A percentile compares a stretch with the other conserved stretches of the same genome.
Evolutionary conservation across 2,113 vertebrate species (phyloP).

Genomic region (Craseonycteris thonglongyai): DNA sequence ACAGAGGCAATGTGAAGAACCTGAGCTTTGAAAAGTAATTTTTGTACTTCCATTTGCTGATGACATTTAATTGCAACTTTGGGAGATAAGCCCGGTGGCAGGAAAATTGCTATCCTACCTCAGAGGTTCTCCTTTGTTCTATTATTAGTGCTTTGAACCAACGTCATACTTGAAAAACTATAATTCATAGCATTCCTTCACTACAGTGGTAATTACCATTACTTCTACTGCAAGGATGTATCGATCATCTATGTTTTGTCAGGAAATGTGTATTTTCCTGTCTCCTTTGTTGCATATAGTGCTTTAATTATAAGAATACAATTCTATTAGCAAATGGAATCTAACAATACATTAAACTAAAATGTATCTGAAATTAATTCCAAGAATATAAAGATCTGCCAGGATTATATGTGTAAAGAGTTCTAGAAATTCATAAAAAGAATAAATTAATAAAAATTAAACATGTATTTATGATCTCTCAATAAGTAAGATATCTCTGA

Average conservation of each 20-base stretch:
- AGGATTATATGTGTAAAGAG: background rate
- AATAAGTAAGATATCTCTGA: background rate
- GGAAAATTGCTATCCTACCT: background rate
- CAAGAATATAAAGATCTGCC: background rate
- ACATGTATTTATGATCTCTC: background rate
- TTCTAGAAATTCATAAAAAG: background rate
- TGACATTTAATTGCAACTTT: background rate
- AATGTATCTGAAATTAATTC: background rate
- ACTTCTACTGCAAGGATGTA: background rate
- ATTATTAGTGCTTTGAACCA: background rate
- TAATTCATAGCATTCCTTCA: background rate
- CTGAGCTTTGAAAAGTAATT: background rate
- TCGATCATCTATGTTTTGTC: background rate
- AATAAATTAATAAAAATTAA: background rate
- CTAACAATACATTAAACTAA: background rate
- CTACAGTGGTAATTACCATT: background rate
- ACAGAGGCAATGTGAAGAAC: background rate
- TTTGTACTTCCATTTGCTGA: background rate
- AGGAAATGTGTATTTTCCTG: background rate
- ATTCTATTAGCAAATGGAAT: slow-evolving; percentile 4
- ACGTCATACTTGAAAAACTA: background rate
- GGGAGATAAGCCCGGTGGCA: background rate
- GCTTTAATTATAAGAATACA: background rate
- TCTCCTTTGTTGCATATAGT: background rate
- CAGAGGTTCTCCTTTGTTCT: background rate